Conservation (phyloP, 1,140 invertebrate genomes). For the Brachionus paranguensis region DNA sequence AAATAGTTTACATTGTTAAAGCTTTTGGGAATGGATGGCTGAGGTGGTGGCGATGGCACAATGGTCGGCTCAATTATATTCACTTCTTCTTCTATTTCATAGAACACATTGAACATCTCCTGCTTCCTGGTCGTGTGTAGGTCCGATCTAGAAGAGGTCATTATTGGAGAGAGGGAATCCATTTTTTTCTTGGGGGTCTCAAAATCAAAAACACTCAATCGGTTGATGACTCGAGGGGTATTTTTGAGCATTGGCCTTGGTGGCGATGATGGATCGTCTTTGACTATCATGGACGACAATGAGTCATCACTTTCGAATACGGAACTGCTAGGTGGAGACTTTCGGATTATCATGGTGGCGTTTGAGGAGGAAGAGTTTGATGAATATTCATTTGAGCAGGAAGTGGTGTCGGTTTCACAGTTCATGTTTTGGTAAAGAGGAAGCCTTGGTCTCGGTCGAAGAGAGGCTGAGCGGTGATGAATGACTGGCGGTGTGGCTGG, state of each 20-base stretch:
- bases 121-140: not conserved
- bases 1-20: constrained; percentile 20
- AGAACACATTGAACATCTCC: not conserved
- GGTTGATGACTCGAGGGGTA: not conserved
- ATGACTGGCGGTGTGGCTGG: not conserved
- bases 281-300: not conserved
- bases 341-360: not conserved
- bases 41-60: not conserved
- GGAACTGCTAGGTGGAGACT: not conserved
- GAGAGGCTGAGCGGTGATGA: not conserved
- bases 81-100: constrained; percentile 2
- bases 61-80: not conserved
- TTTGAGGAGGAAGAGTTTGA: constrained; percentile 15
- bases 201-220: not conserved
- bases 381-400: not conserved
- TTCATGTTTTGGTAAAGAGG: not conserved
- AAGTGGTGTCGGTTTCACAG: not conserved
- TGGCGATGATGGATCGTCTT: not conserved
- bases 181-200: not conserved
- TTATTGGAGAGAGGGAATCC: not conserved
- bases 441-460: not conserved
- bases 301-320: not conserved
- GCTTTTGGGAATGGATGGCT: not conserved
- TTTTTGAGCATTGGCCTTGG: not conserved
- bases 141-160: constrained; percentile 9